Evolutionary conservation across 2,888 invertebrate genomes (phyloP).

Genomic region (Acanthacorydalis orientalis): DNA sequence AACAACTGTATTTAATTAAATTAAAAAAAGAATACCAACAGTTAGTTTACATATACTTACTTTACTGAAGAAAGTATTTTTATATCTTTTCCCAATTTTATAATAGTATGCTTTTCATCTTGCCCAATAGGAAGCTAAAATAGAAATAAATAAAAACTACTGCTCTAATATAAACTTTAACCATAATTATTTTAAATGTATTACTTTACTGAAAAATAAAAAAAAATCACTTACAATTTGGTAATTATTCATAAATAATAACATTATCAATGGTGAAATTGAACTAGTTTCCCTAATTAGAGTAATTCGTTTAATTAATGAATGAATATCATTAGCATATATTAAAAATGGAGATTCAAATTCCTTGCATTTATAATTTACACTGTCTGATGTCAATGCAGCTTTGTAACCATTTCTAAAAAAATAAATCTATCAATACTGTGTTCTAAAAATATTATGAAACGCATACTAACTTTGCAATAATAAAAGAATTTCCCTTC

Average conservation of each 20-base stretch:
- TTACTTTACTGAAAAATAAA: too few species aligned
- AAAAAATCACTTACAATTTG: background rate
- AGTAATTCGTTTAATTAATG: constrained; percentile 32
- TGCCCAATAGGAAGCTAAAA: constrained; percentile 1
- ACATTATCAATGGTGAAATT: constrained; percentile 37
- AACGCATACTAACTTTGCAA: background rate
- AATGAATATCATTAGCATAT: constrained; percentile 39
- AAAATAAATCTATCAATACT: constrained; percentile 9
- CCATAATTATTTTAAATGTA: too few species aligned
- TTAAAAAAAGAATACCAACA: too few species aligned
- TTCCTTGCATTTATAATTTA: constrained; percentile 33
- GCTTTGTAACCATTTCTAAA: constrained; percentile 36
- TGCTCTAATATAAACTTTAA: background rate
- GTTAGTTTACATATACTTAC: background rate
- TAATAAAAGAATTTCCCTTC: constrained; percentile 10
- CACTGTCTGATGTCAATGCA: constrained; percentile 42
- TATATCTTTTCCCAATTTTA: background rate
- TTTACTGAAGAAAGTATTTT: background rate
- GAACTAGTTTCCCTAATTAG: constrained; percentile 38
- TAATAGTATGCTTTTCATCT: constrained; percentile 2
- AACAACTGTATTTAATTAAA: too few species aligned
- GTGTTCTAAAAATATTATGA: background rate
- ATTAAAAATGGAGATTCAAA: constrained; percentile 31
- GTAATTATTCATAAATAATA: constrained; percentile 32
- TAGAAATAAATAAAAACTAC: constrained; percentile 5